Evolutionary conservation across 2,797 vertebrate genomes (phyloP).

Genomic region (Notamacropus eugenii): DNA sequence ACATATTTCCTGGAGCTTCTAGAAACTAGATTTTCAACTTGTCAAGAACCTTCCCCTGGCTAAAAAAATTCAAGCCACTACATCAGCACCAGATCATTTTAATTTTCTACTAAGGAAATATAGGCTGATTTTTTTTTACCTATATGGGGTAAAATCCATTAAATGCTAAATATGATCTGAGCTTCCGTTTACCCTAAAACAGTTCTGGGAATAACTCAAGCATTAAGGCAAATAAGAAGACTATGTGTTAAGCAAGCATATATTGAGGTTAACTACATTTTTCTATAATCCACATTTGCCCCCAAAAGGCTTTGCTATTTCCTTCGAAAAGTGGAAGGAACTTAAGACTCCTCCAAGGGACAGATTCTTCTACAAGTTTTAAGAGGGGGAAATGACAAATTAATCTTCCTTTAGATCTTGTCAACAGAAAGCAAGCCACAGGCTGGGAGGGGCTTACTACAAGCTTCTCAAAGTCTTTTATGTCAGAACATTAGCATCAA

Average conservation of each 20-base stretch:
- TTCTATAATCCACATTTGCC: constrained; percentile 3
- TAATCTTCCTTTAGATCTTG: not conserved
- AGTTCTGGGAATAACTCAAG: not conserved
- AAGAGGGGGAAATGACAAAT: not conserved
- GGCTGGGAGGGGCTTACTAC: not conserved
- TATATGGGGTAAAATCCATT: not conserved
- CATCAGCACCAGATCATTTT: constrained; percentile 40
- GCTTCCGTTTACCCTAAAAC: not conserved
- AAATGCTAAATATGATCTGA: not conserved
- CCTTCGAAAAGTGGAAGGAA: not conserved
- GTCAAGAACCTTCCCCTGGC: not conserved
- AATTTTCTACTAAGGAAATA: constrained; percentile 37
- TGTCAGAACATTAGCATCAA: not conserved
- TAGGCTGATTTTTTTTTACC: not conserved
- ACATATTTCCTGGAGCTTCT: not conserved
- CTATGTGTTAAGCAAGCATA: not conserved
- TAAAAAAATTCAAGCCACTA: not conserved
- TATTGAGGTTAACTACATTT: constrained; percentile 9
- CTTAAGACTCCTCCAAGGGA: not conserved
- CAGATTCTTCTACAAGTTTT: not conserved
- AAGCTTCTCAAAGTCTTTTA: not conserved
- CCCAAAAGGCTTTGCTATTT: not conserved
- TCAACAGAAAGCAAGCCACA: not conserved
- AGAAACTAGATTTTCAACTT: constrained; percentile 38
- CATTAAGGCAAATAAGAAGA: constrained; percentile 11